A percentile compares a stretch with the other conserved stretches of the same genome.
These are phyloP conservation scores for Rhopilema esculentum DNA, from an alignment of 30 jellyfish, hydroid and myxozoan genomes.

Conservation along the genomic window DNA sequence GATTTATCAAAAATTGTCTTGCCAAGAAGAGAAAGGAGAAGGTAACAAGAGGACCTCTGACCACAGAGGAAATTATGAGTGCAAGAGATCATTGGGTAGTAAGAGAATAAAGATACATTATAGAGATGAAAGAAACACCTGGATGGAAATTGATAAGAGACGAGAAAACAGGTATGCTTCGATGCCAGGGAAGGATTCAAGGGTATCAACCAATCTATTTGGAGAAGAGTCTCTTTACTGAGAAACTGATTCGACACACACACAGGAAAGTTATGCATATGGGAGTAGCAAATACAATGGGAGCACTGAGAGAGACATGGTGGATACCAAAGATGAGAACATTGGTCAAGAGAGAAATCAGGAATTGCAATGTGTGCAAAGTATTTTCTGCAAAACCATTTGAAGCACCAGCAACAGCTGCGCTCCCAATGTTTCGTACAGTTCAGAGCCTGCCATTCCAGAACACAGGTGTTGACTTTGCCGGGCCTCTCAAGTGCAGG, in stretches of 20 bases:
- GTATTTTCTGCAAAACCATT: slow-evolving; percentile 35
- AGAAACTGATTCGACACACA: slow-evolving; percentile 29
- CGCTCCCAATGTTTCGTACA: slow-evolving; percentile 24
- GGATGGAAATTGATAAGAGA: neutral
- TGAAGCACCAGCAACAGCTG: slow-evolving; percentile 46
- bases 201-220: slow-evolving; percentile 27
- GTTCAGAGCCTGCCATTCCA: slow-evolving; percentile 22
- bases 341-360: slow-evolving; percentile 31
- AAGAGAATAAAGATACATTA: slow-evolving; percentile 1
- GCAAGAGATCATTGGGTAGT: slow-evolving; percentile 26
- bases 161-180: slow-evolving; percentile 24
- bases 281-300: slow-evolving; percentile 46
- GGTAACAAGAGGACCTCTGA: slow-evolving; percentile 41
- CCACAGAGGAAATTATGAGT: slow-evolving; percentile 19
- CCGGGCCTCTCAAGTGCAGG: slow-evolving; percentile 48
- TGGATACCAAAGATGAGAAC: slow-evolving; percentile 52
- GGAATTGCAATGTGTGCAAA: slow-evolving; percentile 45
- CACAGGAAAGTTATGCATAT: slow-evolving; percentile 2
- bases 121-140: slow-evolving; percentile 16
- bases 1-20: slow-evolving; percentile 33
- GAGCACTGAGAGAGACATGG: slow-evolving; percentile 64
- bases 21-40: slow-evolving; percentile 35
- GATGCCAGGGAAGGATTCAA: slow-evolving; percentile 30
- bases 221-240: slow-evolving; percentile 26
- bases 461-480: slow-evolving; percentile 56